Evolutionary conservation across 2,888 invertebrate genomes (phyloP).

Genomic region (Agrotis puta): DNA sequence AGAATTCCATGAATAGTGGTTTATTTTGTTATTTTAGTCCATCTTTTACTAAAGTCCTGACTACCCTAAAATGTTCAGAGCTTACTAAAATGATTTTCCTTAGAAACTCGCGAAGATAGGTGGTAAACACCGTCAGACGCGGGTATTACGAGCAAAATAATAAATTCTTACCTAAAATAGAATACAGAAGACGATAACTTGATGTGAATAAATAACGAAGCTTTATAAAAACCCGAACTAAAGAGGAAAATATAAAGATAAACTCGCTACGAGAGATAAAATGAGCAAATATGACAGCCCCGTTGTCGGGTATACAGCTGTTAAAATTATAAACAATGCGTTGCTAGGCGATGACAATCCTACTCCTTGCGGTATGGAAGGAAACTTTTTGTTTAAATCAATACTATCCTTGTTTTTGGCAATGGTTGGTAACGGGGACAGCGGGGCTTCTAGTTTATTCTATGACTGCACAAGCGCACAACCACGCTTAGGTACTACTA

Average conservation of each 20-base stretch:
- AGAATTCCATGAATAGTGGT: conserved; percentile 14
- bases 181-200: conserved; percentile 46
- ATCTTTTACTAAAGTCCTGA: conserved; percentile 10
- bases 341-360: conserved; percentile 69
- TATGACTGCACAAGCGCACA: not conserved
- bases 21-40: conserved; percentile 23
- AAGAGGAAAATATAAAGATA: conserved; percentile 42
- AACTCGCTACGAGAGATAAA: conserved; percentile 34
- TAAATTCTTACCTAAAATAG: conserved; percentile 64
- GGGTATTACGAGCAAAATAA: conserved; percentile 38
- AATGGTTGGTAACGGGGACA: not conserved
- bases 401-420: conserved; percentile 44
- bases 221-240: conserved; percentile 56
- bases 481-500: not conserved
- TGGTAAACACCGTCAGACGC: conserved; percentile 21
- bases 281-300: conserved; percentile 57
- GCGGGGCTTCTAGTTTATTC: not conserved
- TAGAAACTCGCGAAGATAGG: conserved; percentile 29
- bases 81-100: conserved; percentile 38
- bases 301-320: conserved; percentile 68
- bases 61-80: conserved; percentile 11
- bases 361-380: conserved; percentile 41
- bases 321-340: conserved; percentile 66
- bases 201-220: conserved; percentile 57
- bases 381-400: conserved; percentile 50